Evolutionary conservation across 2,797 vertebrate species (phyloP).

Genomic region (Masticophis lateralis): DNA sequence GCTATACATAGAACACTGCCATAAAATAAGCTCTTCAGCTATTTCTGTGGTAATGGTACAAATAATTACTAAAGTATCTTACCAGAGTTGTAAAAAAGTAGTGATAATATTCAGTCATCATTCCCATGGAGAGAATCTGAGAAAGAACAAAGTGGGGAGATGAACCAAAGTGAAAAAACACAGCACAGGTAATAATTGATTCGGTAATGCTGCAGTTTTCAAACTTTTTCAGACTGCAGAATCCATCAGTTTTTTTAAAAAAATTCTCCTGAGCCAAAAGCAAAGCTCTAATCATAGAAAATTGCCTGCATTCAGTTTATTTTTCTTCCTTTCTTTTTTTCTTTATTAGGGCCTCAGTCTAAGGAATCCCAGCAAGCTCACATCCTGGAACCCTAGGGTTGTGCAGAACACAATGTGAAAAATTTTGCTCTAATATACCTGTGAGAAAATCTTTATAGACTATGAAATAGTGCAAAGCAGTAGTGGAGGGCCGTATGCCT

Average conservation of each 20-base stretch:
- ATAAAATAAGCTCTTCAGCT: neutral
- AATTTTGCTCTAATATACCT: neutral
- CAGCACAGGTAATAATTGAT: neutral
- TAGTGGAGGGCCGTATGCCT: neutral
- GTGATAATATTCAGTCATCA: conserved; percentile 99
- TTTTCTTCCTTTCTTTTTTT: neutral
- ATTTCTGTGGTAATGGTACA: neutral
- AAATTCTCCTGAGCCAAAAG: neutral
- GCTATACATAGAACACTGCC: neutral
- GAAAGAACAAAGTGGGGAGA: conserved; percentile 30
- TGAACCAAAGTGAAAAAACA: neutral
- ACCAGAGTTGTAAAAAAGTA: conserved; percentile 99
- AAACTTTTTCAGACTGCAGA: neutral
- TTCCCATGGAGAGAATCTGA: conserved; percentile 96
- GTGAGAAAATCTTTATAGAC: neutral
- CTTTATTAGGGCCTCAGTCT: neutral
- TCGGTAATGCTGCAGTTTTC: neutral
- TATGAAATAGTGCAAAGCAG: neutral
- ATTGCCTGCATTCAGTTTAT: neutral
- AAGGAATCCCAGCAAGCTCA: neutral
- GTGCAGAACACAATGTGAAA: neutral
- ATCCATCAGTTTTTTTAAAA: neutral
- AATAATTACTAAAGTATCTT: conserved; percentile 58
- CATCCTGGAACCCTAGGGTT: neutral
- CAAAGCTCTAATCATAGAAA: neutral